These are phyloP conservation scores for Heliconius ethilla DNA, from an alignment of 2,888 invertebrate genomes.

Conservation along the genomic window DNA sequence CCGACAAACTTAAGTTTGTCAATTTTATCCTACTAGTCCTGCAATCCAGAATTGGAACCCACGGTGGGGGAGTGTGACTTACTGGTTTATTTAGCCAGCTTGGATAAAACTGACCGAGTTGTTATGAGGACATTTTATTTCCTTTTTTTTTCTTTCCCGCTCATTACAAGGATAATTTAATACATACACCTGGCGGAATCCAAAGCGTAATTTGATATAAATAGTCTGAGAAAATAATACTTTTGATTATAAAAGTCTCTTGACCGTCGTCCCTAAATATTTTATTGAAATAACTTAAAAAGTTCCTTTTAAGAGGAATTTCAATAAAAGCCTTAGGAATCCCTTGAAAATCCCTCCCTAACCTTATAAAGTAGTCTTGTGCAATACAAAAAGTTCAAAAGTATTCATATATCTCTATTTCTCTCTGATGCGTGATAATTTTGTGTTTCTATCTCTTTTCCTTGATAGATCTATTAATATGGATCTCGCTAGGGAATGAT, in stretches of 20 bases:
- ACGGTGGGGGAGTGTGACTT: no score
- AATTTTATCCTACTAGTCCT: no score
- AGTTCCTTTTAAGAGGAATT: background rate
- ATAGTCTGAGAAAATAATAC: no score
- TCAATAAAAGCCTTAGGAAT: background rate
- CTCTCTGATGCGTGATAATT: background rate
- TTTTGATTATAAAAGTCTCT: no score
- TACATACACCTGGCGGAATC: background rate
- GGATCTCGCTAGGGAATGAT: background rate
- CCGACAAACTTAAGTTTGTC: no score
- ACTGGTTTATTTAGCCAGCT: no score
- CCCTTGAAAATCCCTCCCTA: slow-evolving; percentile 1
- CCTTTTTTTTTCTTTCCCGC: no score
- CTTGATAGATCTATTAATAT: background rate
- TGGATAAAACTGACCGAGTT: no score
- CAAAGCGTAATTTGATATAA: background rate
- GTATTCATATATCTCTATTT: background rate
- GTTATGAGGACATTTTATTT: no score
- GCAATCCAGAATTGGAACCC: no score
- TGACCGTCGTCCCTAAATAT: no score
- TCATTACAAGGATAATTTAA: background rate
- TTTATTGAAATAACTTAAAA: background rate
- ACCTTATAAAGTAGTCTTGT: slow-evolving; percentile 1
- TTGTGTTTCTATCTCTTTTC: background rate
- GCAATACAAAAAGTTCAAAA: background rate